Percentiles rank a stretch among this genome's conserved stretches.
Evolutionary conservation across 2,113 vertebrate genomes (phyloP).

Genomic region (Poeciliopsis retropinna): DNA sequence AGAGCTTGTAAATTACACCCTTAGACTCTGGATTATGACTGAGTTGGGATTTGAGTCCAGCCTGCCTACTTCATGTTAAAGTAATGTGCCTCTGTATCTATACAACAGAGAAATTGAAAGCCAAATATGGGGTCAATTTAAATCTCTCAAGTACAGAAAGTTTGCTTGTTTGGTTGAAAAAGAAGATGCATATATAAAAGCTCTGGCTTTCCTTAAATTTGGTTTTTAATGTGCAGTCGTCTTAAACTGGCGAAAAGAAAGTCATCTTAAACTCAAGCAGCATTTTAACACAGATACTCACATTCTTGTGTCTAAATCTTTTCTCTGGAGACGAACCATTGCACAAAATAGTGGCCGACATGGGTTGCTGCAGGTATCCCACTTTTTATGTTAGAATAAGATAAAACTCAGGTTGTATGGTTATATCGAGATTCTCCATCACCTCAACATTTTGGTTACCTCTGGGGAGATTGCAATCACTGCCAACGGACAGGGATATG

Average conservation of each 20-base stretch:
- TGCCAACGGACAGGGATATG: neutral
- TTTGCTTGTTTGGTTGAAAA: too few species aligned
- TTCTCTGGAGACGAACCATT: neutral
- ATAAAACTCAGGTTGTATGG: neutral
- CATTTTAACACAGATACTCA: neutral
- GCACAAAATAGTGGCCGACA: neutral
- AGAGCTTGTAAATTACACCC: too few species aligned
- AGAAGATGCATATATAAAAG: too few species aligned
- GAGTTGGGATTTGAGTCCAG: too few species aligned
- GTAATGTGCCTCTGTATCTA: too few species aligned
- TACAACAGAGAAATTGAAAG: too few species aligned
- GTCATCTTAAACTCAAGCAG: conserved; percentile 7
- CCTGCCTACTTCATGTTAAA: too few species aligned
- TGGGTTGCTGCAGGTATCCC: neutral
- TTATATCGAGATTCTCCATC: neutral
- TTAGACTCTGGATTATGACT: too few species aligned
- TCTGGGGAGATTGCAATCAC: neutral
- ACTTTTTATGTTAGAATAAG: neutral
- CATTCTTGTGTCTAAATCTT: neutral
- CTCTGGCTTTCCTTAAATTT: too few species aligned
- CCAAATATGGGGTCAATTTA: too few species aligned
- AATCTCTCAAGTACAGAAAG: too few species aligned
- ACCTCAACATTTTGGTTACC: neutral
- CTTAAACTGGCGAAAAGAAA: neutral
- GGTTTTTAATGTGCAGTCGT: too few species aligned